A percentile compares a stretch with the other conserved stretches of the same genome.
These are phyloP conservation scores for Pangasius krempfi DNA, from an alignment of 2,797 vertebrate species.

Conservation along the genomic window DNA sequence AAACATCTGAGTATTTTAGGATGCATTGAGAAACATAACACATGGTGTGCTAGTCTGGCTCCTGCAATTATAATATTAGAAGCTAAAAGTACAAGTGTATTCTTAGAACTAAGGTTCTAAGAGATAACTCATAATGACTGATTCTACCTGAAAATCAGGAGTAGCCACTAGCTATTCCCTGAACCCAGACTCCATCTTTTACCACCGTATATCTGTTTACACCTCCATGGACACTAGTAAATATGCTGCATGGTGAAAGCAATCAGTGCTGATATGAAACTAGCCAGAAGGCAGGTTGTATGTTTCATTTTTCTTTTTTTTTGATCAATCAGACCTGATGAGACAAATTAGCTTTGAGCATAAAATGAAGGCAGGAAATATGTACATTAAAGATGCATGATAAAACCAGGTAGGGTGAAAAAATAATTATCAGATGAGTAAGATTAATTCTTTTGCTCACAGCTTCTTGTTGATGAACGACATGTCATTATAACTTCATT, in stretches of 20 bases:
- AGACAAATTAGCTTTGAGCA: slow-evolving; percentile 54
- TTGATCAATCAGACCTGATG: slow-evolving; percentile 55
- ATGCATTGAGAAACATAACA: not conserved
- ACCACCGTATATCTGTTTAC: slow-evolving; percentile 36
- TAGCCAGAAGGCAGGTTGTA: slow-evolving; percentile 52
- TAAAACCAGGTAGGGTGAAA: slow-evolving; percentile 64
- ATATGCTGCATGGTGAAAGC: slow-evolving; percentile 17
- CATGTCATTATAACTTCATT: slow-evolving; percentile 66
- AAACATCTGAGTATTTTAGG: not conserved
- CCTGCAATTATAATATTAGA: not conserved
- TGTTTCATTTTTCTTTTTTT: slow-evolving; percentile 51
- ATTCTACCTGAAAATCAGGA: slow-evolving; percentile 67
- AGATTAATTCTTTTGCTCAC: slow-evolving; percentile 68
- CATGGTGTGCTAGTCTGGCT: not conserved
- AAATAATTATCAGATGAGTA: slow-evolving; percentile 65
- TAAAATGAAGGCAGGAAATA: slow-evolving; percentile 45
- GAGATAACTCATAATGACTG: slow-evolving; percentile 62
- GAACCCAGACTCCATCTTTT: slow-evolving; percentile 25
- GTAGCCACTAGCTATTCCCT: slow-evolving; percentile 64
- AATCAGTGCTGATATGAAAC: slow-evolving; percentile 44
- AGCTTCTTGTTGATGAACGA: slow-evolving; percentile 62
- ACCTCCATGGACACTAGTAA: slow-evolving; percentile 32
- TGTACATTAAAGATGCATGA: slow-evolving; percentile 58
- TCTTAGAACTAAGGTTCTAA: not conserved
- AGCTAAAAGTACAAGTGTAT: not conserved